Evolutionary conservation across 2,113 vertebrate species (phyloP).

Genomic region (Psittacula cyanocephala): DNA sequence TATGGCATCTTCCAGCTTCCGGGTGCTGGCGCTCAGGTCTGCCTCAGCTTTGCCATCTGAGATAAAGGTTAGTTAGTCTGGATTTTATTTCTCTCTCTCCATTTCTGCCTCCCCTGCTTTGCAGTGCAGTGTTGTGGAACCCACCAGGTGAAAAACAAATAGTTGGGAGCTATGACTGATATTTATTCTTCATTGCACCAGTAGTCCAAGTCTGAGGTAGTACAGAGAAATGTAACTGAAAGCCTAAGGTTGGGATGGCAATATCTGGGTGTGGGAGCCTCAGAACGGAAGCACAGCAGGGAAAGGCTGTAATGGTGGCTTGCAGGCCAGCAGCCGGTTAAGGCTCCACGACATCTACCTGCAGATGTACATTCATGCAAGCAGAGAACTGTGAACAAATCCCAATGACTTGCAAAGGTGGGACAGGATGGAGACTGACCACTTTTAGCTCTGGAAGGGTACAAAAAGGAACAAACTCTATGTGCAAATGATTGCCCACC

Average conservation of each 20-base stretch:
- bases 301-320: not conserved
- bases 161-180: not conserved
- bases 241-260: not conserved
- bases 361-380: not conserved
- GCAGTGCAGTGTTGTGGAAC: not conserved
- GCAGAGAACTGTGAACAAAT: not conserved
- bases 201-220: not conserved
- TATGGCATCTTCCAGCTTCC: not conserved
- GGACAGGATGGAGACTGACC: no score
- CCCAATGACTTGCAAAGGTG: not conserved
- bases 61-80: not conserved
- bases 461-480: not conserved
- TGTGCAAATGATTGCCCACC: fast-evolving
- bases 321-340: not conserved
- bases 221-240: not conserved
- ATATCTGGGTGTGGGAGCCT: not conserved
- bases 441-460: not conserved
- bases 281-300: not conserved
- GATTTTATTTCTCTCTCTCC: not conserved
- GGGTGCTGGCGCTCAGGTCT: not conserved
- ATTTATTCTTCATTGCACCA: not conserved
- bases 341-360: no score
- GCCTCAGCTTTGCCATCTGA: not conserved
- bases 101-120: not conserved
- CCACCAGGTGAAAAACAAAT: not conserved